phyloP scores from a whole-genome alignment of 1,140 invertebrate genomes.

The Dryas iulia region DNA sequence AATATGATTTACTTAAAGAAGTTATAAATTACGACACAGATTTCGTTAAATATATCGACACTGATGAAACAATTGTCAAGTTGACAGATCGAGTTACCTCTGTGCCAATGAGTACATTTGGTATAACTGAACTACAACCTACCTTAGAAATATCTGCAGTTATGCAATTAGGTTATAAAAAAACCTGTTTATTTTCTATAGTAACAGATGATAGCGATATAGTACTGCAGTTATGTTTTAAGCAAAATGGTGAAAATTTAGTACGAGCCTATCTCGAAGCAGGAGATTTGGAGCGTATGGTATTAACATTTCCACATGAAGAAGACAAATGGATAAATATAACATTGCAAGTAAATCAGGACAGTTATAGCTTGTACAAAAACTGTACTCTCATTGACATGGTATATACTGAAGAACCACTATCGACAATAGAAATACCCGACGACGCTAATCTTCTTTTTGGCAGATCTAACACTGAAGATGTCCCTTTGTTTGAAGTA shows the following conservation, averaged over 20 bases:
- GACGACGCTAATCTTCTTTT: conserved; percentile 8
- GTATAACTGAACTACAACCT: not conserved
- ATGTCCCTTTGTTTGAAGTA: conserved; percentile 19
- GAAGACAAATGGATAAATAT: conserved; percentile 15
- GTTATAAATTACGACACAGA: not conserved
- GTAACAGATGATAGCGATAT: not conserved
- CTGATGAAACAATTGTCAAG: not conserved
- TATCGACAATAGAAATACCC: not conserved
- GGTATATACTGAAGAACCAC: not conserved
- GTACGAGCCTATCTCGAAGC: not conserved
- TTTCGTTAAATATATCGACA: not conserved
- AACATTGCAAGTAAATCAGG: conserved; percentile 5
- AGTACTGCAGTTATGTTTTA: conserved; percentile 1
- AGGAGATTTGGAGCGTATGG: not conserved
- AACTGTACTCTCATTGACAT: not conserved
- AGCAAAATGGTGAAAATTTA: not conserved
- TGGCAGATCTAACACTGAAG: conserved; percentile 4
- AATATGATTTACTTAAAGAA: not conserved
- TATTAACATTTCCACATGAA: not conserved
- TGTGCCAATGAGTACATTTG: not conserved
- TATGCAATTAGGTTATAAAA: not conserved
- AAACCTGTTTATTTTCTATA: conserved; percentile 14
- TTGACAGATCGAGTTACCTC: not conserved
- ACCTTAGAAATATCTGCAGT: conserved; percentile 18
- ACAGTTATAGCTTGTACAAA: not conserved